Percentiles rank a stretch among this genome's conserved stretches.
phyloP scores from a whole-genome alignment of 1,140 invertebrate genomes.

The Cotesia typhae region DNA sequence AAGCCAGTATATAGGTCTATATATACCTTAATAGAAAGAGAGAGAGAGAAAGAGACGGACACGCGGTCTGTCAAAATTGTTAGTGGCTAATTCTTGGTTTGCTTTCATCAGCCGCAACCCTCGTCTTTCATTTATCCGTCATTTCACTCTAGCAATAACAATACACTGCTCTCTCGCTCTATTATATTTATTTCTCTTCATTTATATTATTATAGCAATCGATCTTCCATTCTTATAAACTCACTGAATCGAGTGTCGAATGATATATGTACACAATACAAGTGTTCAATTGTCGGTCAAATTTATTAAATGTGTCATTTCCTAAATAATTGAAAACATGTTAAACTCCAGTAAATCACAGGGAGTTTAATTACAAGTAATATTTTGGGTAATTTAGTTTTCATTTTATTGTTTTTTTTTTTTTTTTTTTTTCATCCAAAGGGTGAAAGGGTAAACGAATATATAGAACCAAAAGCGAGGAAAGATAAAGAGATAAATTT shows the following conservation, averaged over 20 bases:
- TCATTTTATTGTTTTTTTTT: background rate
- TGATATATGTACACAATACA: background rate
- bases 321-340: slow-evolving; percentile 3
- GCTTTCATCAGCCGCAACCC: slow-evolving; percentile 38
- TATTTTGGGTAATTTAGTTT: no score
- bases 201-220: slow-evolving; percentile 15
- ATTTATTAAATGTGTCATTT: slow-evolving; percentile 27
- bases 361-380: background rate
- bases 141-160: background rate
- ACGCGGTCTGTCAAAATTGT: slow-evolving; percentile 49
- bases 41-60: no score
- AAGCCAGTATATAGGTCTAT: slow-evolving; percentile 44
- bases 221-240: background rate
- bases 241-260: slow-evolving; percentile 3
- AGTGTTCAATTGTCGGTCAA: slow-evolving; percentile 22
- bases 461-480: background rate
- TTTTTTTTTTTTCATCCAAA: no score
- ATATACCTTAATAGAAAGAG: no score
- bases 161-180: background rate
- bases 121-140: slow-evolving; percentile 12
- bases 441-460: no score
- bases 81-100: slow-evolving; percentile 56
- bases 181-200: slow-evolving; percentile 5
- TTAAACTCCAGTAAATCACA: background rate
- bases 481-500: background rate